phyloP scores from a whole-genome alignment of 2,113 vertebrate genomes.

The Xenopus borealis region DNA sequence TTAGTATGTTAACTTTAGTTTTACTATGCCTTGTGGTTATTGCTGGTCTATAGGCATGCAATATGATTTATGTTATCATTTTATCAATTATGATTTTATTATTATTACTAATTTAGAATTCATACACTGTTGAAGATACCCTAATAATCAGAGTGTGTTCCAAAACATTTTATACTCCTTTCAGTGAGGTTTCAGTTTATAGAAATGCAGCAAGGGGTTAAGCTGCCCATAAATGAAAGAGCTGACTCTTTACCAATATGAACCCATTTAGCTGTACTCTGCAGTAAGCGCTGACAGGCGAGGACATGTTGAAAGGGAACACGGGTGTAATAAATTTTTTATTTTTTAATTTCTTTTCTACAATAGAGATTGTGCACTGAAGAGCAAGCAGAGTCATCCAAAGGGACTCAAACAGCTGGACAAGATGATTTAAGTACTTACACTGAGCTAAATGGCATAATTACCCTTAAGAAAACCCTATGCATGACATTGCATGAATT shows the following conservation, averaged over 20 bases:
- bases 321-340: conserved; percentile 25
- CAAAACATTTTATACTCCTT: no score
- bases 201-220: conserved; percentile 6
- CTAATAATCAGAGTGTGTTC: no score
- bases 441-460: conserved; percentile 3
- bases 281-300: conserved; percentile 9
- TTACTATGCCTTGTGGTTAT: no score
- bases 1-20: no score
- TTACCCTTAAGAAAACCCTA: conserved; percentile 1
- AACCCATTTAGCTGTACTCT: conserved; percentile 11
- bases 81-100: no score
- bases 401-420: conserved; percentile 13
- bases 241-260: conserved; percentile 19
- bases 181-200: background rate
- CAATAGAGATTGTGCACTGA: conserved; percentile 9
- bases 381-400: conserved; percentile 4
- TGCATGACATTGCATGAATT: no score
- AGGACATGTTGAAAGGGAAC: conserved; percentile 7
- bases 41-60: no score
- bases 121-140: background rate
- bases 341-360: conserved; percentile 26
- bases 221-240: conserved; percentile 15
- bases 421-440: background rate
- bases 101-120: no score
- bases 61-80: no score